Base-by-base conservation (phyloP, 1,140 invertebrate species). In the Nasonia giraulti region DNA sequence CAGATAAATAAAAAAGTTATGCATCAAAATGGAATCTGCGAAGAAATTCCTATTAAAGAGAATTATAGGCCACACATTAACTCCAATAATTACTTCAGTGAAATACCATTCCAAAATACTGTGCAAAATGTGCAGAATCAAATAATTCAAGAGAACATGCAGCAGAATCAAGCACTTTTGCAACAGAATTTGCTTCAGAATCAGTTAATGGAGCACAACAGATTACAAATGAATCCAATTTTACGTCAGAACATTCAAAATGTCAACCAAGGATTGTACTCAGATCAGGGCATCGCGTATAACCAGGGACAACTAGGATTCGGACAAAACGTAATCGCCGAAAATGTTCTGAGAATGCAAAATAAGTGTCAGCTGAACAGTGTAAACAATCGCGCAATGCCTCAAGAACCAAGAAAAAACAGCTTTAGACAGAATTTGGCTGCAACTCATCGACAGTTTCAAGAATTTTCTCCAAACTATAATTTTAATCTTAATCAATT, bases 81-180 rank as follows among this genome's bases (percentile, higher is more conserved):
- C 55, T 87, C 66, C 50, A 89, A 86, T 27, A 91, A 88, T 82
- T 90, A 82, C 75, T 89, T 68, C 68, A 91, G 79, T 84, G 87
- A 87, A 80, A 85, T 90, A 40, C 92, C 92, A 0, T 89, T 89
- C 77, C 92, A 93, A 84, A 93, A 93, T 81, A 85, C 91, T 0
- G 92, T 93, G 5, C 92, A 93, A 86, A 93, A 93, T 83, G 92
- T 93, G 6, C 91, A 93, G 37, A 93, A 93, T 89, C 92, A 93
- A 47, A 93, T 93, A 81, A 93, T 93, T 27, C 92, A 93, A 76
- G 92, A 93, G 71, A 93, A 93, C 71, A 93, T 92, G 92, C 92
- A 93, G 12, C 92, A 92, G 40, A 88, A 92, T 84, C 91, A 92
- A 82, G 90, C 88, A 1, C 31, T 90, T 17, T 71, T 89, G 1